Percentiles rank a stretch among this genome's conserved stretches.
Evolutionary conservation across 2,797 vertebrate genomes (phyloP).

Genomic region (Lepidocolaptes lacrymiger): DNA sequence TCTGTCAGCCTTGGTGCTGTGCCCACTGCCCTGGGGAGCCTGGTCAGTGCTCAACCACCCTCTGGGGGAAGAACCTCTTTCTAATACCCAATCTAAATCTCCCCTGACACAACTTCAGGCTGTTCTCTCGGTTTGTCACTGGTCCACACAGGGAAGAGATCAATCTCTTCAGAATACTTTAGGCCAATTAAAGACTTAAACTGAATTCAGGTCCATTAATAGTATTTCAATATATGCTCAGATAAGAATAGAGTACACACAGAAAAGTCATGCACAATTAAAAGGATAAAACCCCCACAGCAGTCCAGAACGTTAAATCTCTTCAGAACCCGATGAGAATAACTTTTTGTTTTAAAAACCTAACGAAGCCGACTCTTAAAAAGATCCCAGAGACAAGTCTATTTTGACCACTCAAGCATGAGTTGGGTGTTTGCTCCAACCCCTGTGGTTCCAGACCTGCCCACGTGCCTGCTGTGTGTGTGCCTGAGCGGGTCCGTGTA

Average conservation of each 20-base stretch:
- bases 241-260: background rate
- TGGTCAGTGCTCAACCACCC: background rate
- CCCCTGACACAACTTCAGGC: background rate
- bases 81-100: background rate
- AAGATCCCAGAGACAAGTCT: background rate
- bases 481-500: constrained; percentile 97
- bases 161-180: background rate
- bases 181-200: background rate
- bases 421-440: background rate
- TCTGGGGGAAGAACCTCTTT: background rate
- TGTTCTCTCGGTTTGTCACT: background rate
- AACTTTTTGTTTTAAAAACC: background rate
- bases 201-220: background rate
- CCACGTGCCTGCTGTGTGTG: constrained; percentile 93
- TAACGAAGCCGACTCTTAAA: background rate
- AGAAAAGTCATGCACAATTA: rapidly evolving
- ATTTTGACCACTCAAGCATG: background rate
- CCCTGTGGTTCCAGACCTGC: constrained; percentile 84
- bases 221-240: background rate
- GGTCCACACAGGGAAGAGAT: background rate
- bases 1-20: background rate
- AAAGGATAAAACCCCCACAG: background rate
- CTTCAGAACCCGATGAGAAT: background rate
- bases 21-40: background rate
- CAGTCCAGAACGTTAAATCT: background rate